Conservation (phyloP, 2,113 vertebrate genomes). For the Sinocyclocheilus grahami region DNA sequence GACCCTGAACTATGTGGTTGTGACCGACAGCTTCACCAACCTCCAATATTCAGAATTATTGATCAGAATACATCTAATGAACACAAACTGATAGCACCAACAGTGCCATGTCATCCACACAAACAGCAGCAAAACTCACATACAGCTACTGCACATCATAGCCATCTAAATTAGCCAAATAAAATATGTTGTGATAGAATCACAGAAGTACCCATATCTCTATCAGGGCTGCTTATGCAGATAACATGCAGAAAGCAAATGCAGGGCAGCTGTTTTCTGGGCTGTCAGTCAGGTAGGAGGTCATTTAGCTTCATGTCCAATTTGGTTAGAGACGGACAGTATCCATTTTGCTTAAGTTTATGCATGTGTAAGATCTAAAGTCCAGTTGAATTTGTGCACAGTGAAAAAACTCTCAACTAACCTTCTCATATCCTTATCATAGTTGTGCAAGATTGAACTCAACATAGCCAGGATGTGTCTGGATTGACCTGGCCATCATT, state of each 20-base stretch:
- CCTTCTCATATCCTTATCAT: neutral
- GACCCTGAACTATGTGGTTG: neutral
- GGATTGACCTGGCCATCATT: neutral
- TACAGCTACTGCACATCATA: neutral
- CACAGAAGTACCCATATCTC: neutral
- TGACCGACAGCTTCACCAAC: neutral
- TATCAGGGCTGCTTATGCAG: neutral
- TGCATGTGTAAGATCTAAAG: neutral
- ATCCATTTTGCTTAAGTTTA: neutral
- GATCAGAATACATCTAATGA: neutral
- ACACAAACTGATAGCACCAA: neutral
- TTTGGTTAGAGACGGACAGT: neutral
- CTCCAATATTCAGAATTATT: neutral
- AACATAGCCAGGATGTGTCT: neutral
- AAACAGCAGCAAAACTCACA: constrained; percentile 9
- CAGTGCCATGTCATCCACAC: neutral
- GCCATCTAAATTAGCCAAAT: neutral
- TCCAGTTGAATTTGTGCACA: neutral
- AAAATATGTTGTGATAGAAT: no score
- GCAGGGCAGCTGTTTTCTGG: constrained; percentile 2
- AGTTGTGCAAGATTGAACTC: neutral
- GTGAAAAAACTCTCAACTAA: constrained; percentile 7
- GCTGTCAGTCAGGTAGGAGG: constrained; percentile 16
- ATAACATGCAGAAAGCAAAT: neutral
- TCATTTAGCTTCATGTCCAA: neutral